These are phyloP conservation scores for Podotricha telesiphe DNA, from an alignment of 2,888 invertebrate species.

Conservation along the genomic window DNA sequence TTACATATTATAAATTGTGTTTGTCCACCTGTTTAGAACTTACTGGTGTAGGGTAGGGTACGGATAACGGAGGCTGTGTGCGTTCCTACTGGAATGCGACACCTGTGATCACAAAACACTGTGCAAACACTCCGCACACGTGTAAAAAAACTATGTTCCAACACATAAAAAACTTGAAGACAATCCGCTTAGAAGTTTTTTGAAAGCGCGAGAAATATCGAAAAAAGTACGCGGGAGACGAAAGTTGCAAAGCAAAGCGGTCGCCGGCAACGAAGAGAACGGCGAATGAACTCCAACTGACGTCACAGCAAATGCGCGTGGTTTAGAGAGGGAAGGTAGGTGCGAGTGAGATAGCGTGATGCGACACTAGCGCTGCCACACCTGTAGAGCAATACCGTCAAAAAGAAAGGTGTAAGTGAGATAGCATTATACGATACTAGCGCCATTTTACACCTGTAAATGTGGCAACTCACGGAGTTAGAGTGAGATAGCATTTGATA, in stretches of 20 bases:
- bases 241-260: slow-evolving; percentile 42
- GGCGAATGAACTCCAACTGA: slow-evolving; percentile 69
- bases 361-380: slow-evolving; percentile 62
- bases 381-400: slow-evolving; percentile 56
- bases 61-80: slow-evolving; percentile 66
- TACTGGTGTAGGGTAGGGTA: slow-evolving; percentile 53
- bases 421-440: slow-evolving; percentile 18
- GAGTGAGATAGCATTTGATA: slow-evolving; percentile 16
- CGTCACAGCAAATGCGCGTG: slow-evolving; percentile 51
- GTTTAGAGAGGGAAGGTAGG: slow-evolving; percentile 41
- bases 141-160: slow-evolving; percentile 46
- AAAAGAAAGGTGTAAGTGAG: slow-evolving; percentile 41
- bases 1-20: slow-evolving; percentile 51
- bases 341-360: slow-evolving; percentile 46
- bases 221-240: slow-evolving; percentile 70
- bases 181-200: slow-evolving; percentile 42
- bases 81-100: slow-evolving; percentile 77
- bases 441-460: slow-evolving; percentile 20
- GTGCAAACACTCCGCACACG: slow-evolving; percentile 52
- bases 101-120: slow-evolving; percentile 76
- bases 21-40: slow-evolving; percentile 65
- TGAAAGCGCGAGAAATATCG: slow-evolving; percentile 51
- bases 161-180: slow-evolving; percentile 44
- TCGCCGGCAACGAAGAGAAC: slow-evolving; percentile 54
- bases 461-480: background rate